A percentile compares a stretch with the other conserved stretches of the same genome.
Evolutionary conservation across 2,888 invertebrate species (phyloP).

Genomic region (Eurois occulta): DNA sequence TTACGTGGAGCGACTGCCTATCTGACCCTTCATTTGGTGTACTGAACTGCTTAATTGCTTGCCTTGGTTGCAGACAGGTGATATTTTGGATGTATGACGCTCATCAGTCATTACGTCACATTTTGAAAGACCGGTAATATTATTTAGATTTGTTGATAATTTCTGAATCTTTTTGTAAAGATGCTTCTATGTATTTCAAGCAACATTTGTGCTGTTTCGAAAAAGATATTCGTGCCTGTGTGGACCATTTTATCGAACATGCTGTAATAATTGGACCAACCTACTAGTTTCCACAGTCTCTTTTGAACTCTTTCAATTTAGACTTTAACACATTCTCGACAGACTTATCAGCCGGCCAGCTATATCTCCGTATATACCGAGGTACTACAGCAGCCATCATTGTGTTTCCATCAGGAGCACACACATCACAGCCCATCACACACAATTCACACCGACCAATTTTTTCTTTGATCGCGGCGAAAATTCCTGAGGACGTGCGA

Average conservation of each 20-base stretch:
- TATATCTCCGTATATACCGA: background rate
- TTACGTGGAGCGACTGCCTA: too few species aligned
- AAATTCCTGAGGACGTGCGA: slow-evolving; percentile 71
- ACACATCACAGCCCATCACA: slow-evolving; percentile 40
- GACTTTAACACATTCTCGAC: background rate
- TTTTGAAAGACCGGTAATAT: too few species aligned
- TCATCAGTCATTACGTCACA: too few species aligned
- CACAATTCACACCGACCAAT: slow-evolving; percentile 51
- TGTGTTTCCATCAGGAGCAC: slow-evolving; percentile 25
- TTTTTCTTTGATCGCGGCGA: slow-evolving; percentile 59
- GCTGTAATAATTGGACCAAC: background rate
- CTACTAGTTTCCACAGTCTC: too few species aligned
- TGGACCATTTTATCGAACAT: background rate
- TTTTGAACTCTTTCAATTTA: background rate
- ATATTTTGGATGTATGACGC: too few species aligned
- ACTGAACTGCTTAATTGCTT: background rate
- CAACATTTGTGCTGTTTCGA: background rate
- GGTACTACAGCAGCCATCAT: background rate
- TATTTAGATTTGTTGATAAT: too few species aligned
- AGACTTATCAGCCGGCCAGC: background rate
- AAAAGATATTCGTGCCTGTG: background rate
- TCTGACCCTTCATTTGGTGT: background rate
- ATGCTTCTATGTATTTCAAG: background rate
- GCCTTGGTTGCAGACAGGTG: too few species aligned
- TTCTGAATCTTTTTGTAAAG: too few species aligned